Base-by-base conservation (phyloP, 2,888 invertebrate species). In the Pyrochroa serraticornis region DNA sequence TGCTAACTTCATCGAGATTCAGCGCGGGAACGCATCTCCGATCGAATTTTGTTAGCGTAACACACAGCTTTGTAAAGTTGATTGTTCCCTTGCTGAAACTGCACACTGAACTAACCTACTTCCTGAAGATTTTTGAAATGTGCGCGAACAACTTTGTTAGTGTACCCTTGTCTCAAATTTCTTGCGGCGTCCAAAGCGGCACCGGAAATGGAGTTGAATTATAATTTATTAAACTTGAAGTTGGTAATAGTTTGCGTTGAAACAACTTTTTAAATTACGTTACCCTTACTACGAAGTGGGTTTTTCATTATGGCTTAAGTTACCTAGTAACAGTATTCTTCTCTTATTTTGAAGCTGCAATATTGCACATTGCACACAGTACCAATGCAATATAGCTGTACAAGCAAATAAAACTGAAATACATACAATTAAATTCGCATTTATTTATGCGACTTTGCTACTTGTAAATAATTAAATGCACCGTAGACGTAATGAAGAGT, bases 31-130 rank as follows among this genome's bases (percentile, higher is more conserved):
- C 54, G 47, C 13, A 34, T 41, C 10, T 13, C 31, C 12, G 47
- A 54, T 52, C 52, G 52, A 52, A 52, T 52, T 52, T 52, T 52
- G 52, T 52, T 45, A 45, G 52, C 45, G 44, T 54, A 54, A 54
- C 46, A 54, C 46, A 54, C 42, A 46, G 41, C 46, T 47, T 47
- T 47, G 47, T 41, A 54, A 54, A 46, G 54, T 54, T 54, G 54
- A 54, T 54, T 54, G 47, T 54, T 54, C 47, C 54, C 47, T 42
- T 42, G 54, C 41, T 33, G 54, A 54, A 54, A 47, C 47, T 54
- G 47, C 54, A 54, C 37, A 47, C 47, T 6, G 36, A 35, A 35
- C 41, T 54, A 47, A 54, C 54, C 54, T 42, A 47, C 54, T 54
- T 54, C 13, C 22, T 35, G 41, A 35, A 36, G 37, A 42, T 54